Percentiles rank a stretch among this genome's conserved stretches.
Evolutionary conservation across 2,888 invertebrate species (phyloP).

Genomic region (Dinocampus coccinellae): DNA sequence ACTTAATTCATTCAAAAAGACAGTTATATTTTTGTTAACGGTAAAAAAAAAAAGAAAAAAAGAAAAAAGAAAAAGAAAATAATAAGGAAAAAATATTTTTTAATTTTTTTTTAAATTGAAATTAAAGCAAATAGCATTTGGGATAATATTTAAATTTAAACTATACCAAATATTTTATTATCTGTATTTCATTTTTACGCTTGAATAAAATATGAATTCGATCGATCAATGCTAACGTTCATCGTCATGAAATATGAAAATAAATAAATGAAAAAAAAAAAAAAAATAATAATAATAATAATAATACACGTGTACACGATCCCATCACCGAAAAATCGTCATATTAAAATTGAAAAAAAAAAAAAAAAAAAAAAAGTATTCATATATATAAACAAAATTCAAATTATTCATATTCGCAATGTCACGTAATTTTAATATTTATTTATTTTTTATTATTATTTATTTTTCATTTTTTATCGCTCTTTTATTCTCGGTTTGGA

Average conservation of each 20-base stretch:
- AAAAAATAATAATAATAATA: too few relatives aligned
- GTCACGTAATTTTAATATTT: background rate
- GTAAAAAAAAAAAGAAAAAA: background rate
- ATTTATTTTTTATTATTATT: background rate
- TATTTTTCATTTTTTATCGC: background rate
- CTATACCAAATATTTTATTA: too few relatives aligned
- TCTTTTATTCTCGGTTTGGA: background rate
- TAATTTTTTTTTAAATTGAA: background rate
- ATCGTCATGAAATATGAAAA: slow-evolving; percentile 8
- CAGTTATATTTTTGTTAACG: background rate
- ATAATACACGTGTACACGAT: slow-evolving; percentile 14
- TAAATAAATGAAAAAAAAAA: too few relatives aligned
- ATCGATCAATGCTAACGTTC: background rate
- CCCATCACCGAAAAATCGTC: slow-evolving; percentile 11
- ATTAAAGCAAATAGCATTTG: too few relatives aligned
- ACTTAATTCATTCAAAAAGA: background rate
- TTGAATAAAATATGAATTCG: background rate
- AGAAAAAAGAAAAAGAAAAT: background rate
- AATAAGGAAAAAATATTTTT: background rate
- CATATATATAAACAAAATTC: too few relatives aligned
- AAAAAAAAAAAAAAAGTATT: too few relatives aligned
- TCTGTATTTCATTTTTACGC: background rate
- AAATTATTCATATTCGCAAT: background rate
- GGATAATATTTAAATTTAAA: too few relatives aligned
- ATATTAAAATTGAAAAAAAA: background rate